These are phyloP conservation scores for Danionella dracula DNA, from an alignment of 2,797 vertebrate genomes.

Conservation along the genomic window DNA sequence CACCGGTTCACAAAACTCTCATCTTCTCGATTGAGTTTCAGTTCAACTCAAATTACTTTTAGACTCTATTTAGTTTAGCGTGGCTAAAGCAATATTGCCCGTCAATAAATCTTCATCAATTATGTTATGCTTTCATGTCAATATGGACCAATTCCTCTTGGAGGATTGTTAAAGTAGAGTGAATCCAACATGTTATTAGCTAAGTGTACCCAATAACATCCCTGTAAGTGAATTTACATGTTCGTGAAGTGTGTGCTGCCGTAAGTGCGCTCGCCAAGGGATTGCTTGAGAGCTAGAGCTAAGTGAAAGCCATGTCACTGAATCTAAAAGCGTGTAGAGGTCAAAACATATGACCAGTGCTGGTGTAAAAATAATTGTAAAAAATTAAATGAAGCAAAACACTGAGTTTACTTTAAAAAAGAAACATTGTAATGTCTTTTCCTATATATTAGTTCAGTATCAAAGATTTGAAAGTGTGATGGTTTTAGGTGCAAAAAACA, in stretches of 20 bases:
- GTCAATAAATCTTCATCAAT: not conserved
- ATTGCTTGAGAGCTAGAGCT: conserved; percentile 40
- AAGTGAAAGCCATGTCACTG: conserved; percentile 56
- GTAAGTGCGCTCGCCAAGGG: not conserved
- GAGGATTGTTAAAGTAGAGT: not conserved
- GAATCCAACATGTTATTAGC: not conserved
- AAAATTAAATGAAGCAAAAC: too few relatives aligned
- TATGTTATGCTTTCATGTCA: not conserved
- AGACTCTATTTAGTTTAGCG: not conserved
- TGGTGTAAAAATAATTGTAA: too few relatives aligned
- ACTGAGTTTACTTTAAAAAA: too few relatives aligned
- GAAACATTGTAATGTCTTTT: too few relatives aligned
- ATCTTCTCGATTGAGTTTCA: not conserved
- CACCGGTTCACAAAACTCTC: not conserved
- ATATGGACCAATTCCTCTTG: not conserved
- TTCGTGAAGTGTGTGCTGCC: not conserved
- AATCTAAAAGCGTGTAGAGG: too few relatives aligned
- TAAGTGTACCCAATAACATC: not conserved
- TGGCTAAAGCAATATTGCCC: not conserved
- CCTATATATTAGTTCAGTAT: too few relatives aligned
- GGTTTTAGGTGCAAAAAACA: too few relatives aligned
- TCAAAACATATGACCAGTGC: conserved; percentile 43
- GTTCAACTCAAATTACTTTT: not conserved
- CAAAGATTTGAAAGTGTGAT: too few relatives aligned
- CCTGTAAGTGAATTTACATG: conserved; percentile 46